Percentiles rank a stretch among this genome's conserved stretches.
These are phyloP conservation scores for Oreochromis mossambicus DNA, from an alignment of 2,797 vertebrate species.

Conservation along the genomic window DNA sequence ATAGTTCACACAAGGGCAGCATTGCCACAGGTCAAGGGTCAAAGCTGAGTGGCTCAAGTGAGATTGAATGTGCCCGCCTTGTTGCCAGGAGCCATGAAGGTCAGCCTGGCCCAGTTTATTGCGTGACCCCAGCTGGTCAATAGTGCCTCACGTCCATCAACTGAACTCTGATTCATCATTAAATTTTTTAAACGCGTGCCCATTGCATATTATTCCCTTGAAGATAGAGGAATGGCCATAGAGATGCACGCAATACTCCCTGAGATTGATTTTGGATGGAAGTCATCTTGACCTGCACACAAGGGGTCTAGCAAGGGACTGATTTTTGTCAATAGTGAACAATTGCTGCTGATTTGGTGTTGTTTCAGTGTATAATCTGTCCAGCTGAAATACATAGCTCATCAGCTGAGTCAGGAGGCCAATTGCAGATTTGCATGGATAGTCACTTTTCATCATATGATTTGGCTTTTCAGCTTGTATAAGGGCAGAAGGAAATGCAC, in stretches of 20 bases:
- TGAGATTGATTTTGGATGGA: constrained; percentile 69
- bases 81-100: constrained; percentile 60
- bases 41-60: constrained; percentile 70
- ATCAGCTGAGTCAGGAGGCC: constrained; percentile 64
- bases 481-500: background rate
- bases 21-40: constrained; percentile 52
- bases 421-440: constrained; percentile 47
- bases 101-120: constrained; percentile 65
- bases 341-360: constrained; percentile 67
- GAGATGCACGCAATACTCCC: constrained; percentile 44
- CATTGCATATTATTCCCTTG: constrained; percentile 46
- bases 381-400: constrained; percentile 43
- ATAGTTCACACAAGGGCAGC: constrained; percentile 61
- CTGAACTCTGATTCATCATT: constrained; percentile 61
- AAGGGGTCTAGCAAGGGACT: constrained; percentile 20
- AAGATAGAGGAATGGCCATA: constrained; percentile 33
- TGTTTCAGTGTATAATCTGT: constrained; percentile 40
- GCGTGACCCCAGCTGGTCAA: constrained; percentile 59
- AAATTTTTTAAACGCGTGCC: constrained; percentile 53
- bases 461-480: constrained; percentile 12
- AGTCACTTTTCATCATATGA: constrained; percentile 53
- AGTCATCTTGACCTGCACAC: constrained; percentile 61
- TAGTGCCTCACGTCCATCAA: constrained; percentile 50
- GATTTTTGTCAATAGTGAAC: constrained; percentile 54
- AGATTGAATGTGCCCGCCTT: constrained; percentile 72